Percentiles rank a stretch among this genome's conserved stretches.
These are phyloP conservation scores for Pipistrellus kuhlii DNA, from an alignment of 2,797 vertebrate species.

Conservation along the genomic window DNA sequence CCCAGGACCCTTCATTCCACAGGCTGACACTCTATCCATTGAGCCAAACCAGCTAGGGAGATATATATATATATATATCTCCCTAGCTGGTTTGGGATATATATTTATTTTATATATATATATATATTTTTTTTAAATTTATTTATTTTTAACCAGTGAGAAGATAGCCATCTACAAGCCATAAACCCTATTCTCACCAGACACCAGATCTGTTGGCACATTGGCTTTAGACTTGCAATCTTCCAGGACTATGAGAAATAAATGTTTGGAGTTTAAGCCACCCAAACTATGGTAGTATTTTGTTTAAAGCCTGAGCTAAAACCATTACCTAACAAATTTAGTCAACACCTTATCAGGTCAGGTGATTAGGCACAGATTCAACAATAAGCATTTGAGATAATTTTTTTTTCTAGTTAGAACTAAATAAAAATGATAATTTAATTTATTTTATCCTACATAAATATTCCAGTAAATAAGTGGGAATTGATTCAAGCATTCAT, in stretches of 20 bases:
- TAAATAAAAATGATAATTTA: not conserved
- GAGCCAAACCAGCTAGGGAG: too few relatives aligned
- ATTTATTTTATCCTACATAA: not conserved
- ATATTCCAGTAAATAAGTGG: not conserved
- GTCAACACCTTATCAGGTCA: not conserved
- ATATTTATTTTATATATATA: too few relatives aligned
- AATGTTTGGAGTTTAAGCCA: not conserved
- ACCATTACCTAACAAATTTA: not conserved
- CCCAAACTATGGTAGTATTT: not conserved
- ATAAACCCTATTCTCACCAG: not conserved
- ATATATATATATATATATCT: not conserved
- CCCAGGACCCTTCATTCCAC: too few relatives aligned
- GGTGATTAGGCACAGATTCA: not conserved
- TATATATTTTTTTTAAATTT: too few relatives aligned
- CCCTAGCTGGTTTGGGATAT: too few relatives aligned
- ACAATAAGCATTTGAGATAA: not conserved
- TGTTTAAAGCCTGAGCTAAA: not conserved
- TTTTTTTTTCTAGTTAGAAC: not conserved
- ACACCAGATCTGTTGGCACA: not conserved
- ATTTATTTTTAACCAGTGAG: not conserved
- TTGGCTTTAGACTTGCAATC: not conserved
- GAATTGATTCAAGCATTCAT: not conserved
- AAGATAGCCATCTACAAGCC: not conserved
- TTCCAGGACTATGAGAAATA: not conserved
- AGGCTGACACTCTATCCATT: too few relatives aligned